phyloP scores from a whole-genome alignment of 2,113 vertebrate genomes.

The Poecilia latipinna region DNA sequence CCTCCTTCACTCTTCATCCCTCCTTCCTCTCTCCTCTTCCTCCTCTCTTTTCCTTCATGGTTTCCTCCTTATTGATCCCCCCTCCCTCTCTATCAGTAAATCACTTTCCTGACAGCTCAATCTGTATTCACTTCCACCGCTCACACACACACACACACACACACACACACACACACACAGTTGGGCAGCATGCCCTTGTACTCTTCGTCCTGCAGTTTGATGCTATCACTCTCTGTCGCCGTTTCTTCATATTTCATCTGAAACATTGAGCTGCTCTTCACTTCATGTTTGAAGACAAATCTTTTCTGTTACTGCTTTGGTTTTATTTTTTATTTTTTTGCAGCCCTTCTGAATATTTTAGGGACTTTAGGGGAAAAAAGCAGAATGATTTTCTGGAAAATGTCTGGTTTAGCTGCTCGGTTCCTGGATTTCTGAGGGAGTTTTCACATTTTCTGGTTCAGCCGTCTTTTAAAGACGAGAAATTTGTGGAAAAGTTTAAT shows the following conservation, averaged over 20 bases:
- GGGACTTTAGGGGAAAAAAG: too few species aligned
- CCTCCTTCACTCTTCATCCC: background rate
- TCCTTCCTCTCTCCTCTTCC: background rate
- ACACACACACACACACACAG: conserved; percentile 5
- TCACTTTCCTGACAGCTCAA: conserved; percentile 69
- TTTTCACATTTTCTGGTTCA: too few species aligned
- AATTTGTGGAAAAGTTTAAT: too few species aligned
- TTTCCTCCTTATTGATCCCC: conserved; percentile 66
- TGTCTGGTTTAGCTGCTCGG: too few species aligned
- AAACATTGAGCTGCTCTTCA: background rate
- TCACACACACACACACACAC: background rate
- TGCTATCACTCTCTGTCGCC: conserved; percentile 49
- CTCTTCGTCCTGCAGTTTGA: conserved; percentile 61
- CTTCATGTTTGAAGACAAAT: too few species aligned
- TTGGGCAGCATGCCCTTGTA: conserved; percentile 59
- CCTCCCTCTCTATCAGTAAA: conserved; percentile 58
- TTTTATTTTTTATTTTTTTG: too few species aligned
- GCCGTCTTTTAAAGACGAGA: too few species aligned
- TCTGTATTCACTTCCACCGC: conserved; percentile 57
- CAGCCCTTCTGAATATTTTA: too few species aligned
- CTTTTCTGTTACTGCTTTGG: too few species aligned
- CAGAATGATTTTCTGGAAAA: too few species aligned
- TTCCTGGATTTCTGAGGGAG: too few species aligned
- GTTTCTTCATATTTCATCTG: too few species aligned
- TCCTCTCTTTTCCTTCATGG: conserved; percentile 43